These are phyloP conservation scores for Erythrolamprus reginae DNA, from an alignment of 2,113 vertebrate species.

Conservation along the genomic window DNA sequence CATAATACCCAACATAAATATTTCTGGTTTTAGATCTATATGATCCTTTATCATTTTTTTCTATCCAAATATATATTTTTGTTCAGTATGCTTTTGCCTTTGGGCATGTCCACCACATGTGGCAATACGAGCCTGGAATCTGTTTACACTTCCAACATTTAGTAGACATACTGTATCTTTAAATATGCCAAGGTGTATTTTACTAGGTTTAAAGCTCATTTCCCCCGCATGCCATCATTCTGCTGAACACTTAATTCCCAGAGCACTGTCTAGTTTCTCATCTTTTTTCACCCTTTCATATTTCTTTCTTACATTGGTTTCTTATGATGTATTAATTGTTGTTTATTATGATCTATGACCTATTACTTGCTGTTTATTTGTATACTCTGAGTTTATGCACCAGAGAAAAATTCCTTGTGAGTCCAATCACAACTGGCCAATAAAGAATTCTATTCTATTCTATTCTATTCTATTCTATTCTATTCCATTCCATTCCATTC, in stretches of 20 bases:
- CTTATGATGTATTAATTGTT: neutral
- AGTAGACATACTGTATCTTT: too few relatives aligned
- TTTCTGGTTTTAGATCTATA: too few relatives aligned
- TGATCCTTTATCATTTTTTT: too few relatives aligned
- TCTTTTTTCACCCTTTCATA: neutral
- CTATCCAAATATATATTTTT: too few relatives aligned
- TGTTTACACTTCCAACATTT: too few relatives aligned
- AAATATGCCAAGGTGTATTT: too few relatives aligned
- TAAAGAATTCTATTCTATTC: neutral
- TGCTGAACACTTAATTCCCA: neutral
- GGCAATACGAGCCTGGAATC: too few relatives aligned
- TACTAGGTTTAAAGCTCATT: too few relatives aligned
- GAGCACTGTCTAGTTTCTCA: neutral
- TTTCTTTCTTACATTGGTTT: neutral
- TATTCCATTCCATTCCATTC: neutral
- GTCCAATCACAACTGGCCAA: neutral
- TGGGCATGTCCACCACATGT: too few relatives aligned
- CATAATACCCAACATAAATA: too few relatives aligned
- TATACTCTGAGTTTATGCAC: neutral
- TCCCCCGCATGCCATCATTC: neutral
- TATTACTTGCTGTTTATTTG: neutral
- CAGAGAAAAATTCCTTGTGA: neutral
- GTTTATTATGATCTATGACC: neutral
- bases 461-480: neutral
- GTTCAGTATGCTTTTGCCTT: too few relatives aligned